A percentile compares a stretch with the other conserved stretches of the same genome.
Evolutionary conservation across 1,140 invertebrate species (phyloP).

Genomic region (Rhagoletis zephyria): DNA sequence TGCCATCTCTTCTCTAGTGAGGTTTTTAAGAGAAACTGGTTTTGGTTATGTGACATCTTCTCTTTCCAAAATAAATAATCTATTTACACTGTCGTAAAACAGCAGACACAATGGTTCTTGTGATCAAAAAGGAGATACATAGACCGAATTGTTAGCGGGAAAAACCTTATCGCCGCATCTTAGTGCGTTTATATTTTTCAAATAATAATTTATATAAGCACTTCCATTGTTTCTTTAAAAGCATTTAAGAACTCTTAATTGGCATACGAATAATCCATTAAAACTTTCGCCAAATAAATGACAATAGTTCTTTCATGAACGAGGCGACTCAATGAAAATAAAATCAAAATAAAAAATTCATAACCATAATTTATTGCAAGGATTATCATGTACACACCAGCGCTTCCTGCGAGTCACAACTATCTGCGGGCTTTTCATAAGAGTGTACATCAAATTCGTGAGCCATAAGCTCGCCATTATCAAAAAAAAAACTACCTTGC

Average conservation of each 20-base stretch:
- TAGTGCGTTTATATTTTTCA: too few relatives aligned
- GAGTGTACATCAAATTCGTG: background rate
- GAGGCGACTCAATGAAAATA: background rate
- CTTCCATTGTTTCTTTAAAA: background rate
- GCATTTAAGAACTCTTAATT: conserved; percentile 30
- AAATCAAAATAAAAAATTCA: conserved; percentile 13
- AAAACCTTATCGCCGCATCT: too few relatives aligned
- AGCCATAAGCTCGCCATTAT: conserved; percentile 32
- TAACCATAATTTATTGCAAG: background rate
- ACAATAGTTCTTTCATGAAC: conserved; percentile 22
- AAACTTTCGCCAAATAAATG: conserved; percentile 32
- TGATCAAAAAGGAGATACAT: too few relatives aligned
- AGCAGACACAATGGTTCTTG: too few relatives aligned
- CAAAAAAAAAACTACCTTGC: background rate
- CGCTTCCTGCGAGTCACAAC: conserved; percentile 7
- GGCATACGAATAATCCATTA: conserved; percentile 31
- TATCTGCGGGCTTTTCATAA: background rate
- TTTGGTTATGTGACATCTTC: too few relatives aligned
- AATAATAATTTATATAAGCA: too few relatives aligned
- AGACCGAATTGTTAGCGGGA: too few relatives aligned
- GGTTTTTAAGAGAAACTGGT: too few relatives aligned
- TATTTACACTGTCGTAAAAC: too few relatives aligned
- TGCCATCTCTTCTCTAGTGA: too few relatives aligned
- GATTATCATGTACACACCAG: background rate
- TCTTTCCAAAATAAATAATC: too few relatives aligned